A percentile compares a stretch with the other conserved stretches of the same genome.
phyloP scores from a whole-genome alignment of 2,797 vertebrate species.

The Rhynchotus rufescens region DNA sequence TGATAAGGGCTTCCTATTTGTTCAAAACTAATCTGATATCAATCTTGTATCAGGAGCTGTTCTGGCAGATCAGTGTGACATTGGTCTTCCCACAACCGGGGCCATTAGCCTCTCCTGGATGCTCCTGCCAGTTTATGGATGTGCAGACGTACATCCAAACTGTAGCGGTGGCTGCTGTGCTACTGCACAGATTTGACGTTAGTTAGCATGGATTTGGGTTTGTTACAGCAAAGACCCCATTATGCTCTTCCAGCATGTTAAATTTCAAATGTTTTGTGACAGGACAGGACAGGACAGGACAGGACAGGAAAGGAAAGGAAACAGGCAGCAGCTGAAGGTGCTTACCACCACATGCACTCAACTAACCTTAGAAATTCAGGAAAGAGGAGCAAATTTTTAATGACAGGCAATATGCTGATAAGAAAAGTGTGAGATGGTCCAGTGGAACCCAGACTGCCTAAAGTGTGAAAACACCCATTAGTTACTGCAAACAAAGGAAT shows the following conservation, averaged over 20 bases:
- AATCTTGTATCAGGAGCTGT: not conserved
- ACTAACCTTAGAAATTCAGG: not conserved
- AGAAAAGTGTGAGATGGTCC: conserved; percentile 41
- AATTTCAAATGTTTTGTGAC: not conserved
- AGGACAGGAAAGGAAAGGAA: conserved; percentile 7
- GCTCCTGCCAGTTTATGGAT: not conserved
- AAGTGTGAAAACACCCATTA: not conserved
- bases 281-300: not conserved
- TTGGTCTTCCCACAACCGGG: not conserved
- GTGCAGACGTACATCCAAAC: not conserved
- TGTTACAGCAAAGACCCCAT: not conserved
- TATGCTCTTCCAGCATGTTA: not conserved
- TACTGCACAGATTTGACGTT: not conserved
- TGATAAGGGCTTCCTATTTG: not conserved
- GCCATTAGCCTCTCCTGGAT: not conserved
- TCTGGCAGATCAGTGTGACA: not conserved
- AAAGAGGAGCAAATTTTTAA: conserved; percentile 54
- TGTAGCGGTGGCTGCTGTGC: not conserved
- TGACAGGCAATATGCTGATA: conserved; percentile 47
- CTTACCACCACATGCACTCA: not conserved
- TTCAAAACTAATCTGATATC: not conserved
- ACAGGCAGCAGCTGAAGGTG: not conserved
- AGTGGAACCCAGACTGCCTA: not conserved
- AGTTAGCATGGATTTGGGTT: not conserved
- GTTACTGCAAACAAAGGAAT: not conserved